phyloP scores from a whole-genome alignment of 2,888 invertebrate species.

The Pterobdella sp. region DNA sequence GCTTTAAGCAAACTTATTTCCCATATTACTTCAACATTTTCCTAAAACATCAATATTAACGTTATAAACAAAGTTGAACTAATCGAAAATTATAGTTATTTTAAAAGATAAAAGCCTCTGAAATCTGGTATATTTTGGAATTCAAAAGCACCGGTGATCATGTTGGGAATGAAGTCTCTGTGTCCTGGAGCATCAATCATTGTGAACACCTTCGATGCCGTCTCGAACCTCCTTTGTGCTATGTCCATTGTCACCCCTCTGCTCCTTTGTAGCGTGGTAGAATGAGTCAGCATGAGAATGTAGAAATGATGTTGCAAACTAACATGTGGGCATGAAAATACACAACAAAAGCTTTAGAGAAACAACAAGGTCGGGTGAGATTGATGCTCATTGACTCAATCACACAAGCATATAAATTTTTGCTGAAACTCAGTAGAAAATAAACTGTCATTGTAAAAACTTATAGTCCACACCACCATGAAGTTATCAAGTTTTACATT shows the following conservation, averaged over 20 bases:
- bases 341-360: too few relatives aligned
- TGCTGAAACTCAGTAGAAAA: background rate
- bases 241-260: conserved; percentile 99
- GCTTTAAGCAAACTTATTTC: too few relatives aligned
- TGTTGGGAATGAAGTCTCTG: conserved; percentile 97
- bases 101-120: too few relatives aligned
- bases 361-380: background rate
- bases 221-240: conserved; percentile 83
- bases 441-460: background rate
- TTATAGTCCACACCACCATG: background rate
- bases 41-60: background rate
- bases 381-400: background rate
- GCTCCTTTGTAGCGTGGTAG: conserved; percentile 55
- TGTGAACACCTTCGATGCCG: conserved; percentile 62
- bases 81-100: too few relatives aligned
- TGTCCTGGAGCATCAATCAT: conserved; percentile 96
- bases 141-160: conserved; percentile 89
- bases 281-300: background rate
- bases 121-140: too few relatives aligned
- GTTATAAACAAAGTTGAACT: background rate
- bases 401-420: background rate
- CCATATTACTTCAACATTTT: too few relatives aligned
- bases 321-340: too few relatives aligned
- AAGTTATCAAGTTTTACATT: background rate
- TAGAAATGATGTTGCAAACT: too few relatives aligned